These are phyloP conservation scores for Crotalus tigris DNA, from an alignment of 2,113 vertebrate species.

Conservation along the genomic window DNA sequence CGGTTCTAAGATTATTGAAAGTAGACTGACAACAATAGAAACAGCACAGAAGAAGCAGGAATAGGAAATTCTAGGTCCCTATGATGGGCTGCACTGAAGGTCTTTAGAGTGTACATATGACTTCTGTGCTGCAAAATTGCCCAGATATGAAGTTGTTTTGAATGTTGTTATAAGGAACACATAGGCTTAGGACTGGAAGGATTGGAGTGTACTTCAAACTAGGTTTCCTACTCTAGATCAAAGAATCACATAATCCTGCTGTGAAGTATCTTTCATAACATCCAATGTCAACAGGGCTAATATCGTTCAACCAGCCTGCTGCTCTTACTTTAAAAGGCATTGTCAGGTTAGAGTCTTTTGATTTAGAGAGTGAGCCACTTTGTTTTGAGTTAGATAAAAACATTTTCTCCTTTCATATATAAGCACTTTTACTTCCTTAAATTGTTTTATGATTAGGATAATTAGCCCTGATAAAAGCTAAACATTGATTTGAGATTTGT, in stretches of 20 bases:
- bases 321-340: conserved; percentile 20
- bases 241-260: conserved; percentile 1
- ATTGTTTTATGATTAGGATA: not conserved
- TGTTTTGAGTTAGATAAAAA: conserved; percentile 15
- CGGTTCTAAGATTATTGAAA: not conserved
- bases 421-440: not conserved
- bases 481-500: not conserved
- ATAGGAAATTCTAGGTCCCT: not conserved
- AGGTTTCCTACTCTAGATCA: not conserved
- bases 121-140: not conserved
- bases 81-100: not conserved
- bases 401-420: not conserved
- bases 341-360: not conserved
- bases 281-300: conserved; percentile 10
- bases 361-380: not conserved
- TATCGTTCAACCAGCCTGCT: conserved; percentile 8
- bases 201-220: not conserved
- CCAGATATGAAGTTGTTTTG: not conserved
- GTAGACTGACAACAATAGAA: not conserved
- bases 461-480: not conserved
- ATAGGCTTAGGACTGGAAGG: not conserved
- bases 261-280: not conserved
- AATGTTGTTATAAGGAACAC: not conserved
- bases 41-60: not conserved
- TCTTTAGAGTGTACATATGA: not conserved